Evolutionary conservation across 2,888 invertebrate genomes (phyloP).

Genomic region (Cosmia trapezina): DNA sequence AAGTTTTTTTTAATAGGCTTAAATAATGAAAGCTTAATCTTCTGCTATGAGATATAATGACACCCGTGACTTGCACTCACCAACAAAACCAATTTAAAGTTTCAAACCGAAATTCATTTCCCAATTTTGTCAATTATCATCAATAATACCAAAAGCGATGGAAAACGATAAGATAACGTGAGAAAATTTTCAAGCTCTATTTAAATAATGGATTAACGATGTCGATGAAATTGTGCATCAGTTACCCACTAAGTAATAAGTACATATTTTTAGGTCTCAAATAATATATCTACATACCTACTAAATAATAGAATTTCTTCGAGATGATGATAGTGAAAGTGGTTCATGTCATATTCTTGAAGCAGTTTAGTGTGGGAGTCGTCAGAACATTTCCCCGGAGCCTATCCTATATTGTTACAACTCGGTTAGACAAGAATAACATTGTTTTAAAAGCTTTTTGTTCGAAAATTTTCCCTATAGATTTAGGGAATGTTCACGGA

Average conservation of each 20-base stretch:
- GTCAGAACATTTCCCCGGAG: too few relatives aligned
- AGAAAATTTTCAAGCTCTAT: conserved; percentile 41
- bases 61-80: conserved; percentile 69
- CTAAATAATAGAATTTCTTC: neutral
- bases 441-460: too few relatives aligned
- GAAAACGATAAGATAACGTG: conserved; percentile 30
- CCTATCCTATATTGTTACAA: too few relatives aligned
- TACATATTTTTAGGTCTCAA: neutral
- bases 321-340: neutral
- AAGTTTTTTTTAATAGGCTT: conserved; percentile 1
- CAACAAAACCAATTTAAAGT: conserved; percentile 74
- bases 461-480: too few relatives aligned
- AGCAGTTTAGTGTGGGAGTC: too few relatives aligned
- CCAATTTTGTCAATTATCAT: conserved; percentile 66
- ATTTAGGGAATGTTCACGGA: too few relatives aligned
- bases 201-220: too few relatives aligned
- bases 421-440: too few relatives aligned
- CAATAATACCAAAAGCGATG: conserved; percentile 55
- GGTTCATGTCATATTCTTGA: too few relatives aligned
- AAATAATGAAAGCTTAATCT: conserved; percentile 14
- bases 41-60: conserved; percentile 56
- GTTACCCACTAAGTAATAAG: neutral
- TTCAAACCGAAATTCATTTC: conserved; percentile 69
- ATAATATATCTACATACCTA: neutral
- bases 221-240: too few relatives aligned